Evolutionary conservation across 2,888 invertebrate species (phyloP), one percentile per base, ranked within the genome.

Genomic region (Pachycephus smyrnensis): DNA sequence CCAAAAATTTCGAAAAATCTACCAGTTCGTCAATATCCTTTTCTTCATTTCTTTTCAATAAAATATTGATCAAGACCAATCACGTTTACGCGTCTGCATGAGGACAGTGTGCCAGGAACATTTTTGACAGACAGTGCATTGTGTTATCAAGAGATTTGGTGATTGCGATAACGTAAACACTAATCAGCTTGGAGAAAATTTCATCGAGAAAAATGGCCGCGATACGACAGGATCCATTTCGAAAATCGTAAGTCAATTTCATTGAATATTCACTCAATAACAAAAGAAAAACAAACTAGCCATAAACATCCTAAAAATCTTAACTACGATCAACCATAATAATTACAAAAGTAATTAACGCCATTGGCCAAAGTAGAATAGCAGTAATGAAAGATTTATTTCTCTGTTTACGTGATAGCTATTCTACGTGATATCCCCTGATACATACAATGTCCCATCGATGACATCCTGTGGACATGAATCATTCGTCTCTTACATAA

Each of bases 201-300:
- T 55, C 55, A 55, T 9, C 55, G 23, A 9, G 12, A 77, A 76
- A 74, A 77, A 81, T 79, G 79, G 77, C 78, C 33, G 78, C 76
- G 77, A 76, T 75, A 71, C 74, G 77, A 69, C 77, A 79, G 35
- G 79, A 79, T 71, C 82, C 77, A 76, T 77, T 71, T 73, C 79
- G 78, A 76, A 75, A 77, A 81, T 76, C 74, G 82, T 82, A 79
- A 82, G 82, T 82, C 68, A 77, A n/a, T 74, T 30, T 23, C 0
- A 55, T 9, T 6, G 55, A 55, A 55, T 55, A 55, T 55, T 55
- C 23, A 23, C 55, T 55, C 6, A 23, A 23, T 55, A 55, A 55
- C 1, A 55, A 55, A 23, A 23, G 9, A 55, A 55, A n/a, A n/a
- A n/a, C n/a, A n/a, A n/a, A n/a, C n/a, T n/a, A n/a, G n/a, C n/a